Conservation (phyloP, 2,888 invertebrate genomes). For the Amblyjoppa fuscipennis region DNA sequence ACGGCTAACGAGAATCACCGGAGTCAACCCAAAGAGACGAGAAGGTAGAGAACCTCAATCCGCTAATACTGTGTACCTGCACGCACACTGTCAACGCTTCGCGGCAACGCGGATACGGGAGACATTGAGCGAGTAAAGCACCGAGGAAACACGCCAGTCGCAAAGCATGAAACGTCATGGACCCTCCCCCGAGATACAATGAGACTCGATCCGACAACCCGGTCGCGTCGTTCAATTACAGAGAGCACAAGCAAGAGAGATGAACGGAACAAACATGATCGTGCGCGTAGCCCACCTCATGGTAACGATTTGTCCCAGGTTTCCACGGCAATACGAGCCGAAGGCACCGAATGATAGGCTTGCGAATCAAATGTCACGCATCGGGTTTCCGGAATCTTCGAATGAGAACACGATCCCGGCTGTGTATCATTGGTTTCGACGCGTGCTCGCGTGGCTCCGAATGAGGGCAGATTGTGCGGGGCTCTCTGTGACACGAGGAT, state of each 20-base stretch:
- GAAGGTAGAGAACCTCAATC: not conserved
- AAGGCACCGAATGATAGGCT: conserved; percentile 40
- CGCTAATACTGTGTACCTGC: conserved; percentile 10
- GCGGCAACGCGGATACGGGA: conserved; percentile 5
- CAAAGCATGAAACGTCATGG: conserved; percentile 35
- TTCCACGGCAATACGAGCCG: not conserved
- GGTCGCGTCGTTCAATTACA: conserved; percentile 37
- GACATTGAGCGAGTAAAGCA: conserved; percentile 4
- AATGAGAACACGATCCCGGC: conserved; percentile 2
- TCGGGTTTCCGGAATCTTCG: conserved; percentile 2
- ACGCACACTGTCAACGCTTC: conserved; percentile 19
- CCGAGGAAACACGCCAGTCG: not conserved
- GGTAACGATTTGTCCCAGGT: not conserved
- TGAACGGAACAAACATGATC: not conserved
- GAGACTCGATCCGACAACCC: conserved; percentile 27
- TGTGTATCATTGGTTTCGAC: not conserved
- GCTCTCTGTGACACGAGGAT: not conserved
- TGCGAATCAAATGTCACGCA: conserved; percentile 47
- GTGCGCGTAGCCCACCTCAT: not conserved
- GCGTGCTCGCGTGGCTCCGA: conserved; percentile 23
- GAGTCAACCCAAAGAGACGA: not conserved
- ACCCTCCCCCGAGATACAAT: not conserved
- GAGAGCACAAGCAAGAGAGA: not conserved
- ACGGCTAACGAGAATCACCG: not conserved
- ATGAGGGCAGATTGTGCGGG: not conserved